Percentiles rank a stretch among this genome's conserved stretches.
phyloP scores from a whole-genome alignment of 64 coral and sea anemone species.

The Trachythela sp. region DNA sequence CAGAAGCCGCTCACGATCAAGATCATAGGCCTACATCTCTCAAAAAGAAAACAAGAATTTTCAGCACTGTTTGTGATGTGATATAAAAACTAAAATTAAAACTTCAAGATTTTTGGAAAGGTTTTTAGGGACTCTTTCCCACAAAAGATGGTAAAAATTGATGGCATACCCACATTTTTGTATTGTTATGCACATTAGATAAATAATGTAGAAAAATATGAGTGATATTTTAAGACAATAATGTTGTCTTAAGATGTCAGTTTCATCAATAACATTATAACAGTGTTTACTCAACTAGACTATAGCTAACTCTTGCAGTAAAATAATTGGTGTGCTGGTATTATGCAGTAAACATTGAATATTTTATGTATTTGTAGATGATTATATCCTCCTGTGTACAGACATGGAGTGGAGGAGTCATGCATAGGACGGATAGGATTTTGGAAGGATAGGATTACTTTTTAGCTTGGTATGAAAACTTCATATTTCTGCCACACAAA shows the following conservation, averaged over 20 bases:
- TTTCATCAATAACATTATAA: background rate
- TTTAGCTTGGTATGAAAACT: background rate
- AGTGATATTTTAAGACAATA: too few species aligned
- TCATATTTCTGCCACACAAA: background rate
- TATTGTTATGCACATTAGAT: background rate
- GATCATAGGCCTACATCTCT: constrained; percentile 64
- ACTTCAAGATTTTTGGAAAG: background rate
- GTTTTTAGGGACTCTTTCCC: background rate
- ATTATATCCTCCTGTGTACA: background rate
- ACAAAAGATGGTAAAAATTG: background rate
- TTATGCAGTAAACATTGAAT: background rate
- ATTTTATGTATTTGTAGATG: constrained; percentile 9
- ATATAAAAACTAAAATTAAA: too few species aligned
- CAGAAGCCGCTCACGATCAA: constrained; percentile 59
- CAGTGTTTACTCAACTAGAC: background rate
- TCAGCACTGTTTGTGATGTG: too few species aligned
- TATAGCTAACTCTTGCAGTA: background rate
- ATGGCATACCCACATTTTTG: background rate
- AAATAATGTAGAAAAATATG: background rate
- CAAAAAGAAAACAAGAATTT: too few species aligned
- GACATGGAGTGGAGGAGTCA: background rate
- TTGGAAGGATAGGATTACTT: background rate
- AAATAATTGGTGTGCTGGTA: too few species aligned
- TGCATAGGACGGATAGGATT: background rate
- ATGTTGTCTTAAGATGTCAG: too few species aligned